These are phyloP conservation scores for Clistopyga incitator DNA, from an alignment of 2,888 invertebrate genomes.

Conservation along the genomic window DNA sequence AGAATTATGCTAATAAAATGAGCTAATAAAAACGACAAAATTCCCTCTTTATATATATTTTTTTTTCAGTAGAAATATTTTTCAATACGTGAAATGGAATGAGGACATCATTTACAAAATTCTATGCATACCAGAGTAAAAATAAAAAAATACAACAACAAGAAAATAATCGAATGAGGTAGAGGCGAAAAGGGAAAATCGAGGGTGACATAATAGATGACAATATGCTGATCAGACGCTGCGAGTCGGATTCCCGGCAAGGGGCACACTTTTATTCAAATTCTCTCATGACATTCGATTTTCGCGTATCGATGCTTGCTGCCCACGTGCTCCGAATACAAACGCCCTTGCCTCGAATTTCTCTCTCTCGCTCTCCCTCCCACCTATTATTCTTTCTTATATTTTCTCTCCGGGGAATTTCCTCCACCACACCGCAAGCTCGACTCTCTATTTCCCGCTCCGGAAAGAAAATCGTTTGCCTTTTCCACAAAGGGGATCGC, in stretches of 20 bases:
- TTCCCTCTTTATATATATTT: too few species aligned
- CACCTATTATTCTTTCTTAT: slow-evolving; percentile 52
- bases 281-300: slow-evolving; percentile 78
- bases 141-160: slow-evolving; percentile 13
- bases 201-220: slow-evolving; percentile 48
- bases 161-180: slow-evolving; percentile 43
- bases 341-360: slow-evolving; percentile 54
- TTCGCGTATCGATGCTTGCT: slow-evolving; percentile 71
- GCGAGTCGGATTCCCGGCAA: slow-evolving; percentile 50
- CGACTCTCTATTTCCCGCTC: slow-evolving; percentile 62
- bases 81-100: neutral
- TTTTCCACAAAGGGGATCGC: slow-evolving; percentile 27
- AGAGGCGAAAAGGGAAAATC: slow-evolving; percentile 13
- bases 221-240: slow-evolving; percentile 62
- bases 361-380: slow-evolving; percentile 39
- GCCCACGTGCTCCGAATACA: slow-evolving; percentile 62
- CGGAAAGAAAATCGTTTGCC: slow-evolving; percentile 44
- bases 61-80: neutral
- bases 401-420: slow-evolving; percentile 61
- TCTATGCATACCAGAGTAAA: neutral
- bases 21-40: neutral
- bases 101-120: neutral
- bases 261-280: slow-evolving; percentile 75
- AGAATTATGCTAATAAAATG: too few species aligned
- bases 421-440: slow-evolving; percentile 46